Conservation (phyloP, 2,113 vertebrate species). For the Microtus montanus region DNA sequence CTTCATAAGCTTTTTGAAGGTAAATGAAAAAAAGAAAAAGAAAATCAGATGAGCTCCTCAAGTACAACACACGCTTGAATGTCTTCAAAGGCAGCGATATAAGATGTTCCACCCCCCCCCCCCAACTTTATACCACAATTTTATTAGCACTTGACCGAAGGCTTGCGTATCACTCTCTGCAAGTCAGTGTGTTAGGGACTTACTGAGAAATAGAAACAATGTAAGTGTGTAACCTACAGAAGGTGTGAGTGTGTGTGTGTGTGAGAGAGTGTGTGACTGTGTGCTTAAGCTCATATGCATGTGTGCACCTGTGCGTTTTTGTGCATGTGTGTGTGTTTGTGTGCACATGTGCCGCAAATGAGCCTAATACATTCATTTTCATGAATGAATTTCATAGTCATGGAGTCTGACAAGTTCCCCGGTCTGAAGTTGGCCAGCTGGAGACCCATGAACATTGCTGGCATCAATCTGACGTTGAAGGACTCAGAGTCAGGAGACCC, state of each 20-base stretch:
- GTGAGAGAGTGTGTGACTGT: background rate
- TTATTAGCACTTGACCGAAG: background rate
- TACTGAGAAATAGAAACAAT: background rate
- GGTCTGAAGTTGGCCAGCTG: background rate
- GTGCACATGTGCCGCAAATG: background rate
- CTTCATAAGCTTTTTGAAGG: background rate
- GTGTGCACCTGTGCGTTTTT: background rate
- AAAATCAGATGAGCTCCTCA: background rate
- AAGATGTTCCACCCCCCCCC: background rate
- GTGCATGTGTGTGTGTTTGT: background rate
- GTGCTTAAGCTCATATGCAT: no score
- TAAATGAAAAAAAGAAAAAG: background rate
- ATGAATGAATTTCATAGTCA: background rate
- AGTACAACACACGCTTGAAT: background rate
- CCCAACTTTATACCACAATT: background rate
- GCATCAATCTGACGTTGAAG: background rate
- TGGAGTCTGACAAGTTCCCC: background rate
- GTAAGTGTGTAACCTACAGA: background rate
- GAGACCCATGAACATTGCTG: background rate
- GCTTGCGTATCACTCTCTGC: background rate
- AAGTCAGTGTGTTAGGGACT: background rate
- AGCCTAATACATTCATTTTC: background rate
- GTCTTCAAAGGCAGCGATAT: background rate
- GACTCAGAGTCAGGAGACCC: background rate
- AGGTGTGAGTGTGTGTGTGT: background rate